Percentiles rank a stretch among this genome's conserved stretches.
Evolutionary conservation across 2,113 vertebrate genomes (phyloP).

Genomic region (Bathybates hornii): DNA sequence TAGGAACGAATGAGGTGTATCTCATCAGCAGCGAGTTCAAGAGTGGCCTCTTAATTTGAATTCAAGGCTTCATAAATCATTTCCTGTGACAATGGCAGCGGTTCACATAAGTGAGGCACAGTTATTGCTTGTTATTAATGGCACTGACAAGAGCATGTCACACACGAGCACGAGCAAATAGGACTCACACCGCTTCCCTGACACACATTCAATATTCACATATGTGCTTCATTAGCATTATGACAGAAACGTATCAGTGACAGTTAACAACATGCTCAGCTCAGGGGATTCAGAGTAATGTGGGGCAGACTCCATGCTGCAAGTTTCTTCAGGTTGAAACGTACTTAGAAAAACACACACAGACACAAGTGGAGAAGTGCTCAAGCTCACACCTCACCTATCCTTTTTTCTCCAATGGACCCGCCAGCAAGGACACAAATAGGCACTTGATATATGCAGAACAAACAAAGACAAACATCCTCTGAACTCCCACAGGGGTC

Average conservation of each 20-base stretch:
- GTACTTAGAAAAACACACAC: background rate
- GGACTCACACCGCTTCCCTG: slow-evolving; percentile 9
- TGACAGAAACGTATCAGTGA: slow-evolving; percentile 33
- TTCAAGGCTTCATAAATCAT: slow-evolving; percentile 43
- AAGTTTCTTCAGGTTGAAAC: background rate
- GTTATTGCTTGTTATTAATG: slow-evolving; percentile 46
- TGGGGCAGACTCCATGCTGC: background rate
- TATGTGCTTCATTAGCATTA: slow-evolving; percentile 47
- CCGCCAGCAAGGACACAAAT: slow-evolving; percentile 45
- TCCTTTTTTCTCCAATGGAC: slow-evolving; percentile 6
- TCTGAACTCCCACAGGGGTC: slow-evolving; percentile 28
- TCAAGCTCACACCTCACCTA: background rate
- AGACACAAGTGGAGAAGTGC: background rate
- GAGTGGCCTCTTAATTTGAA: slow-evolving; percentile 28
- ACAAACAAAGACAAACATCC: slow-evolving; percentile 39
- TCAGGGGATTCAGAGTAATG: background rate
- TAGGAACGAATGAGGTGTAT: slow-evolving; percentile 18
- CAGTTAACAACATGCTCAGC: slow-evolving; percentile 7
- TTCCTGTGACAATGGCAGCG: slow-evolving; percentile 15
- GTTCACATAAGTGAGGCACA: slow-evolving; percentile 14
- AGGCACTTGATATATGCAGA: slow-evolving; percentile 40
- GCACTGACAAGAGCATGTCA: slow-evolving; percentile 53
- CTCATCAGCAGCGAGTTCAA: background rate
- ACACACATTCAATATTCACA: slow-evolving; percentile 40
- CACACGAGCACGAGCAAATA: slow-evolving; percentile 26